Evolutionary conservation across 1,140 invertebrate species (phyloP), one percentile per base, ranked within the genome.

Genomic region (Wiebesia pumilae): DNA sequence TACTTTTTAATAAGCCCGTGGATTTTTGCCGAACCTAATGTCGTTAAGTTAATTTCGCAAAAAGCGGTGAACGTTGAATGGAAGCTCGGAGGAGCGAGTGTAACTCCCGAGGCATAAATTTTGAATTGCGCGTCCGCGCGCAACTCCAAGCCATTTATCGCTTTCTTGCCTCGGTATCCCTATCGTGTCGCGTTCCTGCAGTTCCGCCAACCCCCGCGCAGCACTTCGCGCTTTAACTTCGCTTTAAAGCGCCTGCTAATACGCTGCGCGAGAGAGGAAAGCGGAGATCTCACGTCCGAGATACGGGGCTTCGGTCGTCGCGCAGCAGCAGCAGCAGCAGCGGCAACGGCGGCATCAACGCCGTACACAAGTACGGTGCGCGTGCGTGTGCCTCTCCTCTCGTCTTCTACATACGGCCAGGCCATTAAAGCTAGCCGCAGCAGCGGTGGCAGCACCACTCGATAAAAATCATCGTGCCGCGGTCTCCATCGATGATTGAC

Each of bases 391-490:
- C 65, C 9, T 35, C 69, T 30, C 33, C 62, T 35, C 0, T 69
- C 14, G 38, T 47, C 21, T 24, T 3, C 0, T 12, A 1, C 2
- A 40, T 58, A 30, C 27, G 54, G 33, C 54, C 24, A 71, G 65
- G 16, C 81, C 43, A 83, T 83, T 83, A 83, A 83, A 83, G 47
- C 47, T 73, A n/a, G 27, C 67, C 43, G 43, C 54, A 33, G 65
- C 38, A 12, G 14, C 24, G 9, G 14, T 35, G 21, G 21, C 67
- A 33, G 67, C 30, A 14, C 1, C 19, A 24, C 80, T 69, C 38
- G 80, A 82, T 82, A 82, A 82, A 82, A 82, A 73, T 82, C 43
- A 82, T 54, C 67, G 30, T 82, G 62, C 30, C 24, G 27, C 67
- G 43, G 21, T n/a, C 9, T 43, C 40, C 43, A 12, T 40, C 40